These are phyloP conservation scores for Aleiodes leptofemur DNA, from an alignment of 2,888 invertebrate species.

Conservation along the genomic window DNA sequence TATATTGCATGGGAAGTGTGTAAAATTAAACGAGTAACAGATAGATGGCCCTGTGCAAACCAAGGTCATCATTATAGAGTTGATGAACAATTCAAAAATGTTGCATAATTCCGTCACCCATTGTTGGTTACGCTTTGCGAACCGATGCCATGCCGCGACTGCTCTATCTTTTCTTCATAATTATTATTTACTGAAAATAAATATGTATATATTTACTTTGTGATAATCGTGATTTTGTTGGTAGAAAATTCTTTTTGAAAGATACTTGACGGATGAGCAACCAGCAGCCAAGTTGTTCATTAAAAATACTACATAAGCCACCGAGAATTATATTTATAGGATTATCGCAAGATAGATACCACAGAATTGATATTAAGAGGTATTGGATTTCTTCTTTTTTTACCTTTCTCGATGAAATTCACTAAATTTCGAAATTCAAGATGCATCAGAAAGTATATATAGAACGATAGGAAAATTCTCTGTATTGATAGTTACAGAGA, in stretches of 20 bases:
- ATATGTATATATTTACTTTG: constrained; percentile 2
- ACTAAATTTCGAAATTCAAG: no score
- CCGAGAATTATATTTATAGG: no score
- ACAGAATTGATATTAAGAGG: no score
- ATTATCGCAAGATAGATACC: no score
- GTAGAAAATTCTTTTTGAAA: no score
- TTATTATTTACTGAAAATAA: constrained; percentile 29
- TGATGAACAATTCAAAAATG: constrained; percentile 61
- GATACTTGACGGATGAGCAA: no score
- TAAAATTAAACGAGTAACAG: constrained; percentile 19
- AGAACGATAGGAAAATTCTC: no score
- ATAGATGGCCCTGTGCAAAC: constrained; percentile 37
- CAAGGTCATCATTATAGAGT: constrained; percentile 68
- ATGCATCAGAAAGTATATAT: no score
- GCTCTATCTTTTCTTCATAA: constrained; percentile 57
- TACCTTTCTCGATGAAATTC: no score
- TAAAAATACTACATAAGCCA: no score
- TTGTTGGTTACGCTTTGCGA: constrained; percentile 71
- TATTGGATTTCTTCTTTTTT: no score
- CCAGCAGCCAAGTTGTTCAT: neutral
- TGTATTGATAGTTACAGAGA: no score
- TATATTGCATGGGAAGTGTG: constrained; percentile 1
- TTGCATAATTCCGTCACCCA: constrained; percentile 69
- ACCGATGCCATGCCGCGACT: constrained; percentile 60
- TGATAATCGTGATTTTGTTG: neutral